Base-by-base conservation (phyloP, 2,113 vertebrate genomes). In the Octodon degus region DNA sequence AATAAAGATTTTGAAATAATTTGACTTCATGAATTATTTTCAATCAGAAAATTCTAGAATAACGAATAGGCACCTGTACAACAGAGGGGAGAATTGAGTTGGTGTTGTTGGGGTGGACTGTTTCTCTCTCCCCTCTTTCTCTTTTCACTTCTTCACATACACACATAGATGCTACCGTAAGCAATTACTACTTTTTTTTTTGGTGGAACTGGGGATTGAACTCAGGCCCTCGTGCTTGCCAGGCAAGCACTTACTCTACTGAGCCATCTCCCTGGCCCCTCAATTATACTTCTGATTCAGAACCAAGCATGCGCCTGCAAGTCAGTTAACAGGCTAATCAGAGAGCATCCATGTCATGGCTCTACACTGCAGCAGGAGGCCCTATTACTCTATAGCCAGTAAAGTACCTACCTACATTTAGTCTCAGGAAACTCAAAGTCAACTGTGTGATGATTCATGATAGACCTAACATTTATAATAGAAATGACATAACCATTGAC, bases 361-460 rank as follows among this genome's bases (percentile, higher is more conserved):
- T 10, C 8, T 11, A 60, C 58, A 27, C 58, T 90, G 91, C 3
- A 0, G 63, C 72, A 90, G 20, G 24, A 32, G 25, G 32, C 30
- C 60, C 25, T 94, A 53, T 67, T 30, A 0, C 4, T 34, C 62
- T 24, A 30, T 47, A n/a, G 43, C 8, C 19, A 81, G 68, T 6
- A 93, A 96, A 40, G 14, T 12, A 50, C 32, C 84, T 85, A 43
- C 2, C 11, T 68, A 93, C 91, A 90, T 91, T 65, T 47, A 95
- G 37, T 19, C 5, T 67, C 72, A 34, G 80, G 63, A 40, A 96
- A 82, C 50, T 10, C 12, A 93, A 86, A 37, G 84, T 4, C 24
- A 93, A 27, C 34, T 95, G 50, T 83, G 86, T 79, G 8, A 83
- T 17, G 60, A 30, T 68, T 92, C 40, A 87, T 19, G 20, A 97